phyloP scores from a whole-genome alignment of 2,888 invertebrate species.

The Pandemis corylana region DNA sequence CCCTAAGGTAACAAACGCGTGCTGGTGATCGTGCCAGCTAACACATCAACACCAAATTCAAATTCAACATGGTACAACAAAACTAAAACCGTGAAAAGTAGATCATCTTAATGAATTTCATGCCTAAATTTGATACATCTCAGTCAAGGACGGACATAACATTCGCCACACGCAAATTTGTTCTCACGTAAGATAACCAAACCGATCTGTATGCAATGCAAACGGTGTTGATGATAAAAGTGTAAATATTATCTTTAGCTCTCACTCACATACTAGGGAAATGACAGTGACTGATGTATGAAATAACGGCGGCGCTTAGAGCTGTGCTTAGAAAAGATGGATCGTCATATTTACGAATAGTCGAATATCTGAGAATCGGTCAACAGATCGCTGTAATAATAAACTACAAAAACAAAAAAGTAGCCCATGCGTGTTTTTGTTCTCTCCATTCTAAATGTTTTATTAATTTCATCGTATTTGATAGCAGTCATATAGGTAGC shows the following conservation, averaged over 20 bases:
- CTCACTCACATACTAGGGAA: not conserved
- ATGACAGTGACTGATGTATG: slow-evolving; percentile 5
- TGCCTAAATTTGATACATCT: slow-evolving; percentile 5
- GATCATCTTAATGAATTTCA: slow-evolving; percentile 32
- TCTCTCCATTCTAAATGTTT: not conserved
- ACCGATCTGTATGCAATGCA: not conserved
- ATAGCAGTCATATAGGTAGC: too few relatives aligned
- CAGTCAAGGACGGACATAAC: slow-evolving; percentile 28
- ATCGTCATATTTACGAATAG: not conserved
- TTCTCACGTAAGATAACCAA: slow-evolving; percentile 8
- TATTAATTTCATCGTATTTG: too few relatives aligned
- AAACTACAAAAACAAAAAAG: not conserved
- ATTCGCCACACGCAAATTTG: slow-evolving; percentile 12
- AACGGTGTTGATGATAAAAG: not conserved
- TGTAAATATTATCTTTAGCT: slow-evolving; percentile 1
- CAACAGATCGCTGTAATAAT: not conserved
- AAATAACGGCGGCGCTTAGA: not conserved
- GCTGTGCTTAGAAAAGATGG: not conserved
- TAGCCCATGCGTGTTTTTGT: not conserved
- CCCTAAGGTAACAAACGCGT: not conserved
- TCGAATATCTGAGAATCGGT: too few relatives aligned
- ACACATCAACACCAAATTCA: not conserved
- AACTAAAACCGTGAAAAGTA: slow-evolving; percentile 18
- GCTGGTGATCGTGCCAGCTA: too few relatives aligned
- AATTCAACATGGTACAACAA: not conserved